Base-by-base conservation (phyloP, 2,113 vertebrate genomes). In the Dolichallabes microphthalmus region DNA sequence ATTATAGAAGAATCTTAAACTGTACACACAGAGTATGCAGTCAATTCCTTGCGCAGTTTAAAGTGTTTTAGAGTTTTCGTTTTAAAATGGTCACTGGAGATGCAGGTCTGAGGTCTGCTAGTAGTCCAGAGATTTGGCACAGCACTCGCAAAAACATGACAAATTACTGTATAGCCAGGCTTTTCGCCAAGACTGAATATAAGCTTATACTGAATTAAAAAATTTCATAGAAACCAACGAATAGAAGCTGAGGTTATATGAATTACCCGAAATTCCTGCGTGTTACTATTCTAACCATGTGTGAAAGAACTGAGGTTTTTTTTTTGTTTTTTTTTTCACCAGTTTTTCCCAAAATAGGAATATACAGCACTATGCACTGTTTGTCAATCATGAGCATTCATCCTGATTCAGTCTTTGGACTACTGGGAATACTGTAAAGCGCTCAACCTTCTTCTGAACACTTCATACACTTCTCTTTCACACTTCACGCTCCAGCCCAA, bases 391-490 rank as follows among this genome's bases (percentile, higher is more conserved):
- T n/a, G 11, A n/a, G 71, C 39, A 52, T 50, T 74, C 71, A 14
- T n/a, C 5, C 12, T 52, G 69, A 39, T 53, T 53, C 25, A 15
- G 25, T 17, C 50, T 75, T 53, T 15, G 25, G 45, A 75, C 12
- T 13, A 52, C 45, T 52, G 73, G 73, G 45, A 63, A 63, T 61
- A 61, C 20, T 27, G 11, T 60, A 32, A 80, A 61, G 32, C 5
- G 9, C 25, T 79, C 1, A 39, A 22, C 77, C 11, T 79, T 79
- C 19, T 60, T 60, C 25, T 63, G 35, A 80, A 61, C 57, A 80
- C 61, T 39, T 60, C 58, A 79, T 39, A 19, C 52, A 55, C 17
- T 78, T 78, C 27, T 32, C 55, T 79, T 45, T 79, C 77, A 80
- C 58, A 80, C 22, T 45, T 79, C 77, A 80, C 58, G 63, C 22